Evolutionary conservation across 2,797 vertebrate species (phyloP).

Genomic region (Characodon lateralis): DNA sequence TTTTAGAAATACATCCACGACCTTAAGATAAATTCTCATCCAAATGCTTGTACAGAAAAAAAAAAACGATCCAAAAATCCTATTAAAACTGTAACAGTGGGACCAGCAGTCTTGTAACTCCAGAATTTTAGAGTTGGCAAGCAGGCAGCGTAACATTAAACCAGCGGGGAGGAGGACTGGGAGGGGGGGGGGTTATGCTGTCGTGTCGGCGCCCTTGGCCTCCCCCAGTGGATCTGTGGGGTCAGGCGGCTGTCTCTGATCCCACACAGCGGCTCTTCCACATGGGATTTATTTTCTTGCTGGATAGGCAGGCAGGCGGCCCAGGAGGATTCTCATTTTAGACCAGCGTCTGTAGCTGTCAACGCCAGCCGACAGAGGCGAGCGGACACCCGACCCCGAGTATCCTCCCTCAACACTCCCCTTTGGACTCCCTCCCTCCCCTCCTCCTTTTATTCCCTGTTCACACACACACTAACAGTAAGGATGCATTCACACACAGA

Average conservation of each 20-base stretch:
- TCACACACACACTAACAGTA: conserved; percentile 52
- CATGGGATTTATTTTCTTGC: conserved; percentile 85
- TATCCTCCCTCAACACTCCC: conserved; percentile 78
- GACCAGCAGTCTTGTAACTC: conserved; percentile 55
- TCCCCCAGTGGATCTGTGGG: conserved; percentile 79
- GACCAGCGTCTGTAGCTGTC: conserved; percentile 84
- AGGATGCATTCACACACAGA: conserved; percentile 25
- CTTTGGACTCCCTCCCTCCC: conserved; percentile 67
- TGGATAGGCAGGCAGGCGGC: conserved; percentile 81
- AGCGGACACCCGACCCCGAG: conserved; percentile 78
- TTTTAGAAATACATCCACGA: conserved; percentile 52
- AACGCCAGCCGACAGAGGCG: conserved; percentile 79
- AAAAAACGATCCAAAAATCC: conserved; percentile 28
- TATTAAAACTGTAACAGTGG: conserved; percentile 52
- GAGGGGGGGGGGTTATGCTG: conserved; percentile 63
- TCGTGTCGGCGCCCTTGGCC: conserved; percentile 83
- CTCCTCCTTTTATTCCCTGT: conserved; percentile 51
- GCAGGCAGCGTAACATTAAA: conserved; percentile 80
- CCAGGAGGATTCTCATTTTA: conserved; percentile 83
- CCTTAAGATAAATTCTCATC: conserved; percentile 53
- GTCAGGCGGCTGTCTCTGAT: conserved; percentile 85
- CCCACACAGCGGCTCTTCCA: conserved; percentile 81
- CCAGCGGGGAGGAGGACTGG: conserved; percentile 59
- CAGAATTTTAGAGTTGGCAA: conserved; percentile 71
- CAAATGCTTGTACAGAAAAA: conserved; percentile 48